These are phyloP conservation scores for Megastigmus dorsalis DNA, from an alignment of 2,888 invertebrate species.

Conservation along the genomic window DNA sequence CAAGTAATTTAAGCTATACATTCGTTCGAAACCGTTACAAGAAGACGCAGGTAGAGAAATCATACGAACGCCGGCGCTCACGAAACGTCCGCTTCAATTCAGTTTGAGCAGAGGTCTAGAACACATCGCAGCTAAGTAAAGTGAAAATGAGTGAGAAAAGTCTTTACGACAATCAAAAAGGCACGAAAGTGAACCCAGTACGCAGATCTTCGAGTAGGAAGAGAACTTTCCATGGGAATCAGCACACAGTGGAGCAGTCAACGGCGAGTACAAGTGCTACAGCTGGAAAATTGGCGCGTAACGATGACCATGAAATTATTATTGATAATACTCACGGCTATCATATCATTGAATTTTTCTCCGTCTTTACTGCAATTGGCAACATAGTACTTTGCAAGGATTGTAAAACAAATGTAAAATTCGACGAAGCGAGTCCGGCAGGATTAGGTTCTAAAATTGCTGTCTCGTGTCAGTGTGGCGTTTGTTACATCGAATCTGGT, in stretches of 20 bases:
- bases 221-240: constrained; percentile 5
- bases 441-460: neutral
- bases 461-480: neutral
- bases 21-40: too few relatives aligned
- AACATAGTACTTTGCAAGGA: neutral
- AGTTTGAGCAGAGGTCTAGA: too few relatives aligned
- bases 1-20: too few relatives aligned
- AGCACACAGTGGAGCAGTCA: constrained; percentile 1
- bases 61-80: too few relatives aligned
- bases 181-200: too few relatives aligned
- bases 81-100: too few relatives aligned
- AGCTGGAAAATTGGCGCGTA: neutral
- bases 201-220: too few relatives aligned
- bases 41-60: too few relatives aligned
- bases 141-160: too few relatives aligned
- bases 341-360: neutral
- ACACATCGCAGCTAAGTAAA: too few relatives aligned
- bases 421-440: neutral
- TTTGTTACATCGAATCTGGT: neutral
- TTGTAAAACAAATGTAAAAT: neutral
- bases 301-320: neutral
- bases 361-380: neutral
- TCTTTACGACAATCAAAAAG: too few relatives aligned
- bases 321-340: neutral
- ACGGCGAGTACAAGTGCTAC: neutral